phyloP scores from a whole-genome alignment of 1,140 invertebrate species.

The Drosophila mauritiana region DNA sequence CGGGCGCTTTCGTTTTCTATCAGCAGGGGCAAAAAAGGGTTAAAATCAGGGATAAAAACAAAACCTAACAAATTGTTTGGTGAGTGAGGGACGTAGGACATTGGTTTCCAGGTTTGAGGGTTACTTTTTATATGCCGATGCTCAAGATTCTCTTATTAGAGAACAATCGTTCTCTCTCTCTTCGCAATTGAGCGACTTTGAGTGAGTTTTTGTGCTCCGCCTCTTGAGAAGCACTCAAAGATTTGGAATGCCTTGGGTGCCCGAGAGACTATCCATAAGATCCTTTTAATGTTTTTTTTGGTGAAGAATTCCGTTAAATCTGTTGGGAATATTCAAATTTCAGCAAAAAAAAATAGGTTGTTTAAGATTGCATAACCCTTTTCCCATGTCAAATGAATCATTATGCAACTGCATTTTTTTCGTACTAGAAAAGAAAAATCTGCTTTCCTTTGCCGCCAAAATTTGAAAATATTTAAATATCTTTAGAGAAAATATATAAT shows the following conservation, averaged over 20 bases:
- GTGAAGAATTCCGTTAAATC: conserved; percentile 58
- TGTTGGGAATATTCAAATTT: conserved; percentile 38
- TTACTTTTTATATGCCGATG: conserved; percentile 30
- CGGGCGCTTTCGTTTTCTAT: conserved; percentile 64
- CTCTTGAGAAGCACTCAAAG: conserved; percentile 37
- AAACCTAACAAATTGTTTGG: conserved; percentile 17
- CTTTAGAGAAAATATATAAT: not conserved
- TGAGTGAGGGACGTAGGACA: conserved; percentile 34
- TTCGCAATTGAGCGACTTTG: conserved; percentile 15
- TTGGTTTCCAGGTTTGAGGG: conserved; percentile 43
- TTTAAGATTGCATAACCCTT: conserved; percentile 5
- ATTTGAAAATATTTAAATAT: not conserved
- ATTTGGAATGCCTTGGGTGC: conserved; percentile 14
- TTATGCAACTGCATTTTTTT: not conserved
- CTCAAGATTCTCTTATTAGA: conserved; percentile 20
- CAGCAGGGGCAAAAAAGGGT: conserved; percentile 65
- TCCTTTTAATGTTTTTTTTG: conserved; percentile 39
- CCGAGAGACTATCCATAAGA: conserved; percentile 3
- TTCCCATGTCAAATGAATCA: conserved; percentile 16
- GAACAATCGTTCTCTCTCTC: conserved; percentile 1
- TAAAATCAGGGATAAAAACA: conserved; percentile 44
- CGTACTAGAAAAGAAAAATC: too few species aligned
- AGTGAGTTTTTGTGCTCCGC: conserved; percentile 59
- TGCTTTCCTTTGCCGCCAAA: too few species aligned
- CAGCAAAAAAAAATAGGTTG: conserved; percentile 10